phyloP scores from a whole-genome alignment of 2,113 vertebrate species.

The Tragelaphus buxtoni region DNA sequence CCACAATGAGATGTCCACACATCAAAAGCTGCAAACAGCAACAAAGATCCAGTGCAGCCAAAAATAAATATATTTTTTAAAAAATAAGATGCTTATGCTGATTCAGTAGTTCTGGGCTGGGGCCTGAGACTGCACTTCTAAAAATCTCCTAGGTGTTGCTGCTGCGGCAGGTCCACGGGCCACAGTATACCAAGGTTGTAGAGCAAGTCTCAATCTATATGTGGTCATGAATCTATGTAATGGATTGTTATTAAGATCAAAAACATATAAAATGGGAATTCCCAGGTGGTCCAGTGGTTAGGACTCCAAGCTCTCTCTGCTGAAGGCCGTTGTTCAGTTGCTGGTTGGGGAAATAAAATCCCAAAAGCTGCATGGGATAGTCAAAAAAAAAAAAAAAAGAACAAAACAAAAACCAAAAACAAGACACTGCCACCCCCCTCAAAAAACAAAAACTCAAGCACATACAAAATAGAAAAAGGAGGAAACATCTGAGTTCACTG shows the following conservation, averaged over 20 bases:
- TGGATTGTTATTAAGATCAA: not conserved
- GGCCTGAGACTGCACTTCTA: not conserved
- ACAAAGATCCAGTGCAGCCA: not conserved
- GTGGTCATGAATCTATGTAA: not conserved
- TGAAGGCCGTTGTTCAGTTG: not conserved
- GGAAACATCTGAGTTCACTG: not conserved
- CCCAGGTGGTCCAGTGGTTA: not conserved
- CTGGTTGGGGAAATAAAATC: not conserved
- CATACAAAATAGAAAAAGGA: not conserved
- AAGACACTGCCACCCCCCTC: not conserved
- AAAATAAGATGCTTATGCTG: not conserved
- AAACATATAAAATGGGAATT: not conserved
- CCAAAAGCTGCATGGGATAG: not conserved
- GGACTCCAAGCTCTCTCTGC: not conserved
- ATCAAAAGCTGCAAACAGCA: not conserved
- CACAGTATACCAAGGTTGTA: not conserved
- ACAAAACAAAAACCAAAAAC: not conserved
- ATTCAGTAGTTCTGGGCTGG: not conserved
- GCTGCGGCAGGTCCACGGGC: not conserved
- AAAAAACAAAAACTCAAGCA: not conserved
- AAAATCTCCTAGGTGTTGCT: not conserved
- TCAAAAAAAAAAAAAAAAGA: too few relatives aligned
- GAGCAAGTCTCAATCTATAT: not conserved
- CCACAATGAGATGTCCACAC: not conserved
- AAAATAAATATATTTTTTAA: not conserved